phyloP scores from a whole-genome alignment of 2,888 invertebrate genomes.

The Leucoma salicis region DNA sequence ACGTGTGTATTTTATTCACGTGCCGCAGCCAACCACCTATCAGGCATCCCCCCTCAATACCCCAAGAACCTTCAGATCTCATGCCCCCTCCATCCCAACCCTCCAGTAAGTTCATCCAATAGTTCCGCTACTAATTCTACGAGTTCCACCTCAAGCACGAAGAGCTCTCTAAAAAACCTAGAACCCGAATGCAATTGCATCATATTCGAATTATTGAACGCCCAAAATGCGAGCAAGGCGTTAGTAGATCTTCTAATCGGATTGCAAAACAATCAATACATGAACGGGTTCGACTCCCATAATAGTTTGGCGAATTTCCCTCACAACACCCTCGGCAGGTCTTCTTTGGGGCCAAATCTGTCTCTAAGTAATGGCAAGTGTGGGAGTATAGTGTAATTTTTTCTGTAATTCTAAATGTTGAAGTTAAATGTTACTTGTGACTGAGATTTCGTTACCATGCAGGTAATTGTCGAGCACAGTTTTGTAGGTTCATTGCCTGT shows the following conservation, averaged over 20 bases:
- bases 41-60: constrained; percentile 67
- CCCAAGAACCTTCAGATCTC: constrained; percentile 61
- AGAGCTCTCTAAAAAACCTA: constrained; percentile 52
- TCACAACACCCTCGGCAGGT: constrained; percentile 57
- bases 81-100: constrained; percentile 67
- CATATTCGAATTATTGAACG: constrained; percentile 69
- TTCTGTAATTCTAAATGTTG: constrained; percentile 25
- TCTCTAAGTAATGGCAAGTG: constrained; percentile 73
- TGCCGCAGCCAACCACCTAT: constrained; percentile 75
- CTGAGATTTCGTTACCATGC: constrained; percentile 33
- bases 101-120: constrained; percentile 38
- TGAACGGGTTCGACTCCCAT: constrained; percentile 61
- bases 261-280: constrained; percentile 72
- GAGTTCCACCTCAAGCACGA: constrained; percentile 53
- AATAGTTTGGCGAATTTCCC: constrained; percentile 42
- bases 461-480: constrained; percentile 14
- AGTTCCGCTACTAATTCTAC: constrained; percentile 52
- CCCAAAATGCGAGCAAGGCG: constrained; percentile 71
- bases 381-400: constrained; percentile 67
- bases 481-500: neutral
- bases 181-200: constrained; percentile 77
- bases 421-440: constrained; percentile 33
- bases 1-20: constrained; percentile 78
- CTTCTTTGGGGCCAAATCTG: constrained; percentile 56
- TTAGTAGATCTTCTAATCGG: constrained; percentile 71